Percentiles rank a stretch among this genome's conserved stretches.
Conservation (phyloP, 2,888 invertebrate species). For the Coenonympha arcania region DNA sequence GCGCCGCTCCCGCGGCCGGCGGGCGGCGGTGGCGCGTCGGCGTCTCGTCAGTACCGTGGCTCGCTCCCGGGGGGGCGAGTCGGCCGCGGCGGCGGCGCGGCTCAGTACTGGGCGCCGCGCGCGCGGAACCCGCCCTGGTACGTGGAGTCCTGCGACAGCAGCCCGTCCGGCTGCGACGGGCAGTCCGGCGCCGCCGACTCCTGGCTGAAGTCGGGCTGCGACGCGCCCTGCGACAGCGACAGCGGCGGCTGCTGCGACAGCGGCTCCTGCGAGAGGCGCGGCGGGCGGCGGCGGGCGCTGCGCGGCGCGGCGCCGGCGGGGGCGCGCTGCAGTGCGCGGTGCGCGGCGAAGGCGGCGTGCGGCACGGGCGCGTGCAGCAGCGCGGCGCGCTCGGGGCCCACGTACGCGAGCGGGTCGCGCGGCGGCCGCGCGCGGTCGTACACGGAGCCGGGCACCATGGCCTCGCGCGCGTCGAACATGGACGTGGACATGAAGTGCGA, state of each 20-base stretch:
- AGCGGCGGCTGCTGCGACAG: conserved; percentile 81
- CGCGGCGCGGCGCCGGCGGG: conserved; percentile 82
- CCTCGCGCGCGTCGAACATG: conserved; percentile 97
- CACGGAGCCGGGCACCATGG: conserved; percentile 92
- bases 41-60: conserved; percentile 43
- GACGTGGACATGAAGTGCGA: conserved; percentile 98
- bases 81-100: conserved; percentile 83
- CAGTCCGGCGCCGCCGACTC: conserved; percentile 89
- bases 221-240: conserved; percentile 82
- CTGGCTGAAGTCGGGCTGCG: conserved; percentile 83
- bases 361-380: conserved; percentile 89
- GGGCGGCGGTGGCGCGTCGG: conserved; percentile 32
- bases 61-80: conserved; percentile 38
- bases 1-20: conserved; percentile 34
- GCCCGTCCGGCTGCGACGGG: conserved; percentile 94
- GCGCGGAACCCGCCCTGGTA: conserved; percentile 83
- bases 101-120: conserved; percentile 83
- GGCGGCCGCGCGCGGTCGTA: conserved; percentile 88
- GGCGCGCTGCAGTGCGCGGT: conserved; percentile 77
- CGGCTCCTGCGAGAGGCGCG: conserved; percentile 78
- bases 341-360: conserved; percentile 95
- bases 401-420: conserved; percentile 94
- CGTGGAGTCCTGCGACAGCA: conserved; percentile 93
- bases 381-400: conserved; percentile 87
- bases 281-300: conserved; percentile 51